These are phyloP conservation scores for Drosophila nr. fundita DNA, from an alignment of 2,888 invertebrate genomes.

Conservation along the genomic window DNA sequence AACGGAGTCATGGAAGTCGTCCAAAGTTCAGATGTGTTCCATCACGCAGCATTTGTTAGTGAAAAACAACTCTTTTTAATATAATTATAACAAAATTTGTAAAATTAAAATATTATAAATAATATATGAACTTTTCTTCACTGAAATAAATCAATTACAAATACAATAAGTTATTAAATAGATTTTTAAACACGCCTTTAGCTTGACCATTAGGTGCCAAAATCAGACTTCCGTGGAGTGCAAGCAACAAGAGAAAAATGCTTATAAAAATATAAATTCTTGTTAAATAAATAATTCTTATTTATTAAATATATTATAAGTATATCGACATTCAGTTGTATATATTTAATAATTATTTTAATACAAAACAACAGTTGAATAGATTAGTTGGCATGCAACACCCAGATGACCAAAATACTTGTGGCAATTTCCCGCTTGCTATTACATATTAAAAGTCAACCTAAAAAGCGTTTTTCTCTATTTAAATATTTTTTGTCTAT, in stretches of 20 bases:
- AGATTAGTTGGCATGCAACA: not conserved
- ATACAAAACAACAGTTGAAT: not conserved
- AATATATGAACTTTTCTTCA: slow-evolving; percentile 7
- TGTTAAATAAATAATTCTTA: not conserved
- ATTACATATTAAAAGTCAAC: not conserved
- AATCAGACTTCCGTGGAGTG: not conserved
- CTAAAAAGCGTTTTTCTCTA: not conserved
- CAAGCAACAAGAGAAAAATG: not conserved
- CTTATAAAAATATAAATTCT: not conserved
- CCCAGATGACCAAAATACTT: not conserved
- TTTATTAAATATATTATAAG: not conserved
- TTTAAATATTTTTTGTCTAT: not conserved
- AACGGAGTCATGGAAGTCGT: not conserved
- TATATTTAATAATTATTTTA: not conserved
- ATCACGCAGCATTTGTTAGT: not conserved
- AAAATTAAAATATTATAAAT: not conserved
- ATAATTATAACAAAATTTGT: not conserved
- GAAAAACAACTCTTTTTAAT: slow-evolving; percentile 15
- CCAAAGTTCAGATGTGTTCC: slow-evolving; percentile 6
- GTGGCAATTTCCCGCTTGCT: too few species aligned
- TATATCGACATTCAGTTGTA: not conserved
- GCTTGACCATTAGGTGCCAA: not conserved
- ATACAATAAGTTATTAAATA: too few species aligned
- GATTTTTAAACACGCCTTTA: too few species aligned
- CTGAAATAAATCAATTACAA: too few species aligned